Evolutionary conservation across 2,888 invertebrate species (phyloP), one percentile per base, ranked within the genome.

Genomic region (Noctua pronuba): DNA sequence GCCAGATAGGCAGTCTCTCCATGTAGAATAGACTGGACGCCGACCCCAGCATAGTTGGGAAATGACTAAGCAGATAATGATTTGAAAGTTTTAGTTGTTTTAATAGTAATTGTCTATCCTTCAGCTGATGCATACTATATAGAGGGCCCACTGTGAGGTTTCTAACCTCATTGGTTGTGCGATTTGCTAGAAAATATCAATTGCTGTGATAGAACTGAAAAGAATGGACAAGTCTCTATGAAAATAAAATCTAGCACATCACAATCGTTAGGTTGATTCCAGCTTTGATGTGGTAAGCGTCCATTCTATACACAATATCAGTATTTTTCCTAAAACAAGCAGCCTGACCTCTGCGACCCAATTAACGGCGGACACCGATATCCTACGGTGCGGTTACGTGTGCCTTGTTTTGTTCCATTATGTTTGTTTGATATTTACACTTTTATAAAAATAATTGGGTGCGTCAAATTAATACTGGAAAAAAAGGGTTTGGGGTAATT

Each of bases 351-450:
- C 31, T 8, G 66, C 60, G 83, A 70, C 70, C 77, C 66, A 83
- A 80, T 80, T 80, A 83, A 65, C 38, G 44, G 6, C 44, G 11
- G 77, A 83, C 52, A 77, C 44, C 52, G 77, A 83, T 83, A 83
- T 16, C 24, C 38, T 46, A 13, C 46, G 8, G n/a, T 31, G 46
- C 24, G 66, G 58, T 70, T n/a, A 77, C 49, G 52, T 66, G 49
- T 38, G 24, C 83, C 31, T 60, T 60, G 69, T 60, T 52, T 5
- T 68, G 46, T n/a, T 64, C 35, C 18, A n/a, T 70, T 49, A 35
- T 75, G 28, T 69, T 46, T 74, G 44, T 66, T 73, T 79, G 62
- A 41, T 77, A 60, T 66, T 44, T 58, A 65, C 28, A 55, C 67
- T 75, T 79, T 75, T 38, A 41, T 13, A 7, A 49, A 74, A 82